phyloP scores from a whole-genome alignment of 2,888 invertebrate species.

The Archips crataeganus region DNA sequence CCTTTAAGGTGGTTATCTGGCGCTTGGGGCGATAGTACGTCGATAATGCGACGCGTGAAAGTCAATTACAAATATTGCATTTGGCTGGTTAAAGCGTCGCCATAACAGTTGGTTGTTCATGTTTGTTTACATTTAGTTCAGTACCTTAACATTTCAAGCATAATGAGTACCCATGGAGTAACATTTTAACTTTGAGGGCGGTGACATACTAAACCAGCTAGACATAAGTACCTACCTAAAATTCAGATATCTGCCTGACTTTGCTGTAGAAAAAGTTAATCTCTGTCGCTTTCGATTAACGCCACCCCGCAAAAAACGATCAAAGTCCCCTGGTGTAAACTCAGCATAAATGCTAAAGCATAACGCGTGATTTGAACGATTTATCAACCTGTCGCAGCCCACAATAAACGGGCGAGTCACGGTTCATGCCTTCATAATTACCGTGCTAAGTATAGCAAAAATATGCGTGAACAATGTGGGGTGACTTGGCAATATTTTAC shows the following conservation, averaged over 20 bases:
- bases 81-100: too few relatives aligned
- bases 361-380: constrained; percentile 33
- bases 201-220: too few relatives aligned
- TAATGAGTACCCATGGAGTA: too few relatives aligned
- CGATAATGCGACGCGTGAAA: too few relatives aligned
- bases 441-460: constrained; percentile 28
- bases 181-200: too few relatives aligned
- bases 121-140: too few relatives aligned
- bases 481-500: constrained; percentile 24
- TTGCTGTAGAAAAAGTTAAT: neutral
- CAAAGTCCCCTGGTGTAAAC: neutral
- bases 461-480: constrained; percentile 25
- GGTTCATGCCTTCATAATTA: constrained; percentile 38
- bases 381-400: constrained; percentile 35
- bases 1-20: too few relatives aligned
- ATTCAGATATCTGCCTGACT: neutral
- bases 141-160: too few relatives aligned
- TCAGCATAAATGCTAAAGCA: constrained; percentile 5
- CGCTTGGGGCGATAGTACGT: too few relatives aligned
- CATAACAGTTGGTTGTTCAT: too few relatives aligned
- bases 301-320: neutral
- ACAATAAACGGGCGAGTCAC: constrained; percentile 32
- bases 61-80: too few relatives aligned
- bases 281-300: neutral
- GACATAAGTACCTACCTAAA: too few relatives aligned